Evolutionary conservation across 2,113 vertebrate genomes (phyloP).

Genomic region (Redunca redunca): DNA sequence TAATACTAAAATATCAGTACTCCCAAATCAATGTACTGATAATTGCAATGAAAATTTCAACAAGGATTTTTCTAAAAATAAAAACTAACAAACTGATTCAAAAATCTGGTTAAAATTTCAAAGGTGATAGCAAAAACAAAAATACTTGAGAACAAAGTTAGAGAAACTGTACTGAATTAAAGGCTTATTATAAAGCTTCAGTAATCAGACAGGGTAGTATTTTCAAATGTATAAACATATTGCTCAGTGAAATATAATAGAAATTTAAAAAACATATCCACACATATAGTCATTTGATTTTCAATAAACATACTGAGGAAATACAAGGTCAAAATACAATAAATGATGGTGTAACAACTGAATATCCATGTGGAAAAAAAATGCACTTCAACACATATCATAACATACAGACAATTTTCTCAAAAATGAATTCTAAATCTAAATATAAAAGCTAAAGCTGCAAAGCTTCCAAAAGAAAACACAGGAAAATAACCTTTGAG

Average conservation of each 20-base stretch:
- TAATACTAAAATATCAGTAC: background rate
- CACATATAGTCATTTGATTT: background rate
- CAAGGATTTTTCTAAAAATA: background rate
- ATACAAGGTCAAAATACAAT: background rate
- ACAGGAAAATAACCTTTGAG: background rate
- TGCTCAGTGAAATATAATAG: background rate
- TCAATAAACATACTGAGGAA: background rate
- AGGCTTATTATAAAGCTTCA: background rate
- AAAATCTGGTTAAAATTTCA: background rate
- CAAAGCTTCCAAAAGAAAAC: background rate
- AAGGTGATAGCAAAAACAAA: background rate
- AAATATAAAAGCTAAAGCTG: background rate
- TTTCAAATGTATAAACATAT: background rate
- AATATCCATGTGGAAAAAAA: background rate
- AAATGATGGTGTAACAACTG: background rate
- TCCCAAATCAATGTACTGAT: background rate
- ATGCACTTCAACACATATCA: background rate
- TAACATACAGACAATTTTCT: background rate
- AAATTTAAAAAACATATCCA: background rate
- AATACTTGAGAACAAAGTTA: background rate
- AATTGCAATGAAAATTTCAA: background rate
- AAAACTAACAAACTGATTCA: background rate
- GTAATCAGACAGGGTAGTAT: background rate
- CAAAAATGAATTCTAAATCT: background rate
- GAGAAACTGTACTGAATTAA: background rate